Conservation (phyloP, 30 jellyfish, hydroid and myxozoan species). For the Hydractinia symbiolongicarpus region DNA sequence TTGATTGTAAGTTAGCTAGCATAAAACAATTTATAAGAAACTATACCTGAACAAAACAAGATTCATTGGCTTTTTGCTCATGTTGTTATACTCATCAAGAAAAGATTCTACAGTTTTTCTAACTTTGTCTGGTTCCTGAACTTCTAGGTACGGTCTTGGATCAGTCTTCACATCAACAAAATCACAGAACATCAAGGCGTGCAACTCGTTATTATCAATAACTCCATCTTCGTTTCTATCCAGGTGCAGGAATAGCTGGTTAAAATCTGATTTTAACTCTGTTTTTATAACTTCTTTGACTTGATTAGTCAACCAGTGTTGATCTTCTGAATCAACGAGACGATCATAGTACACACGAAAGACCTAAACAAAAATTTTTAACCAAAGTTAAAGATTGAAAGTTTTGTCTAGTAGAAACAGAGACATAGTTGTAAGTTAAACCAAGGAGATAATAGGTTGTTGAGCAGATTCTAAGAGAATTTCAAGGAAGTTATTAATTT, state of each 20-base stretch:
- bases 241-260: constrained; percentile 63
- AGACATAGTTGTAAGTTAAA: background rate
- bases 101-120: constrained; percentile 77
- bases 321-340: constrained; percentile 86
- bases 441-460: background rate
- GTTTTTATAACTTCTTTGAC: constrained; percentile 57
- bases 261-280: constrained; percentile 51
- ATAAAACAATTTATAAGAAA: background rate
- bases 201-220: constrained; percentile 71
- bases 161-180: constrained; percentile 86
- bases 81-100: constrained; percentile 89
- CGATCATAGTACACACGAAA: constrained; percentile 96
- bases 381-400: background rate
- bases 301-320: constrained; percentile 71
- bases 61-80: constrained; percentile 98
- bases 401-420: background rate
- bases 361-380: constrained; percentile 39
- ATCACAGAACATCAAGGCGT: constrained; percentile 89
- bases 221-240: constrained; percentile 64
- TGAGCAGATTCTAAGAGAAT: background rate
- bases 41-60: constrained; percentile 86
- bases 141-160: constrained; percentile 93
- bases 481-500: background rate
- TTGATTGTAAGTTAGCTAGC: background rate
- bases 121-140: constrained; percentile 58